These are phyloP conservation scores for Eulemur mongoz DNA, from an alignment of 2,797 vertebrate species.

Conservation along the genomic window DNA sequence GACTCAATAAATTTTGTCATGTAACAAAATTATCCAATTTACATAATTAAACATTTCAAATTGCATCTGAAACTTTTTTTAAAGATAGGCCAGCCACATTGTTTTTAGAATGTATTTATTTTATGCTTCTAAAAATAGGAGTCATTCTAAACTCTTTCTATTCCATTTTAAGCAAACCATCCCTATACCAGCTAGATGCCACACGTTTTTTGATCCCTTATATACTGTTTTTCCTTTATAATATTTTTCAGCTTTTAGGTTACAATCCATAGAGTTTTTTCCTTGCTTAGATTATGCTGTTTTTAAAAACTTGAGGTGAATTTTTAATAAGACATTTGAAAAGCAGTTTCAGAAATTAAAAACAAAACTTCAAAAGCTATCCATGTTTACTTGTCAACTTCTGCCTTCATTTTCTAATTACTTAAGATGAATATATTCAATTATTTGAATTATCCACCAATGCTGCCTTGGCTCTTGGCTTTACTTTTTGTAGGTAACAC, in stretches of 20 bases:
- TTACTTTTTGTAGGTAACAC: background rate
- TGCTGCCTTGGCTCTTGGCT: background rate
- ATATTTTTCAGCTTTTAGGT: constrained; percentile 23
- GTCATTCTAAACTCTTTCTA: background rate
- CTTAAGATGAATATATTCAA: background rate
- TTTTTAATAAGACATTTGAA: background rate
- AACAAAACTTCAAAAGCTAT: background rate
- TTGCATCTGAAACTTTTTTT: background rate
- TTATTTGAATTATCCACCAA: background rate
- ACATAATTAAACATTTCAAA: background rate
- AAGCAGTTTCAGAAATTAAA: constrained; percentile 10
- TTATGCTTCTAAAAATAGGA: background rate
- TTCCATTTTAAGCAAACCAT: background rate
- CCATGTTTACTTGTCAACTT: background rate
- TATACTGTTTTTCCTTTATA: background rate
- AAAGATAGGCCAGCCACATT: background rate
- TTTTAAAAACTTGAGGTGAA: background rate
- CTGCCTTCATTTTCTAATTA: background rate
- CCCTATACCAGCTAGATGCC: background rate
- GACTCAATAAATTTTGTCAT: background rate
- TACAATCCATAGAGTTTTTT: background rate
- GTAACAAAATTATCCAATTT: background rate
- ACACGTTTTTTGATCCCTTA: background rate
- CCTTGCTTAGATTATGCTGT: background rate
- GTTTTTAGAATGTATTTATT: background rate